phyloP scores from a whole-genome alignment of 2,797 vertebrate species.

The Malurus splendens region DNA sequence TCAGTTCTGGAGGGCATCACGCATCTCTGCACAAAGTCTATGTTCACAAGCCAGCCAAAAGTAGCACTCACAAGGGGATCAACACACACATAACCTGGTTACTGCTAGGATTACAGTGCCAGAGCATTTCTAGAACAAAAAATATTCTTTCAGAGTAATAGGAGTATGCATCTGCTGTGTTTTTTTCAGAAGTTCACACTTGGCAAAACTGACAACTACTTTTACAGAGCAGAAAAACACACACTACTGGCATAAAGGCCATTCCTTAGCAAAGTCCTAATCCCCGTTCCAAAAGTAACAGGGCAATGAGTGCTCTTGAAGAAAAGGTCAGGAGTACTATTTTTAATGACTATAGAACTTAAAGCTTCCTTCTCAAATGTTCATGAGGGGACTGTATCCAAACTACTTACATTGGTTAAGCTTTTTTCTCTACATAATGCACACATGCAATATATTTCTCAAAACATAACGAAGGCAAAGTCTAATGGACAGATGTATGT shows the following conservation, averaged over 20 bases:
- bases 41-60: background rate
- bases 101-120: background rate
- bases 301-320: constrained; percentile 1
- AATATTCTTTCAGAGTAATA: background rate
- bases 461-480: background rate
- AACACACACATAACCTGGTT: background rate
- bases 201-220: background rate
- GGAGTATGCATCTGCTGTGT: background rate
- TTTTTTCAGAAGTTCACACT: background rate
- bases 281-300: constrained; percentile 11
- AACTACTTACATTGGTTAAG: background rate
- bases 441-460: background rate
- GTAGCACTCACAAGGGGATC: background rate
- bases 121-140: background rate
- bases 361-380: constrained; percentile 43
- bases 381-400: background rate
- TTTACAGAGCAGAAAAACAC: background rate
- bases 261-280: background rate
- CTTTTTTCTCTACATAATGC: background rate
- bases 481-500: background rate
- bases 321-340: constrained; percentile 54
- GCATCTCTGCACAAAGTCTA: background rate
- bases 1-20: background rate
- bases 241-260: background rate
- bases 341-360: constrained; percentile 29